Percentiles rank a stretch among this genome's conserved stretches.
Evolutionary conservation across 1,140 invertebrate species (phyloP).

Genomic region (Chelonus insularis): DNA sequence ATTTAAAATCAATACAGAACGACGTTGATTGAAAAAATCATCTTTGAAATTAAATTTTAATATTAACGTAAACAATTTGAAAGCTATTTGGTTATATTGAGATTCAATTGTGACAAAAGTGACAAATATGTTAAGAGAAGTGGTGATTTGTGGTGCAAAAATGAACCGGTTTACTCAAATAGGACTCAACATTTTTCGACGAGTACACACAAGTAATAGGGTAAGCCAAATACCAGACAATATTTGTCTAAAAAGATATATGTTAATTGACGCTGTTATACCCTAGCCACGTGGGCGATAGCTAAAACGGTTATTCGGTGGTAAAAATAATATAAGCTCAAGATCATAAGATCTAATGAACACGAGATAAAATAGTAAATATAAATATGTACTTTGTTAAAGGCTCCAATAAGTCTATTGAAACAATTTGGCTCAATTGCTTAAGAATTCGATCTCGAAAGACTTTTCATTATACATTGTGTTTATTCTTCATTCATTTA

Average conservation of each 20-base stretch:
- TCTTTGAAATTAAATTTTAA: too few species aligned
- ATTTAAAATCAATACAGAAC: too few species aligned
- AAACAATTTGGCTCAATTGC: too few species aligned
- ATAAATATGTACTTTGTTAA: too few species aligned
- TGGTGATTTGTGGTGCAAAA: conserved; percentile 24
- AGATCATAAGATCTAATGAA: conserved; percentile 14
- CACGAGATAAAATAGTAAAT: neutral
- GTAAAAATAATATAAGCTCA: conserved; percentile 42
- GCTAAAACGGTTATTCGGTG: conserved; percentile 42
- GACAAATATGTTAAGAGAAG: conserved; percentile 35
- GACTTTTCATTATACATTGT: too few species aligned
- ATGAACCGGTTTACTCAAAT: conserved; percentile 37
- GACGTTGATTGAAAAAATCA: too few species aligned
- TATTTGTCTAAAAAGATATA: neutral
- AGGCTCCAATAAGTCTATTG: too few species aligned
- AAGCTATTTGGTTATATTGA: too few species aligned
- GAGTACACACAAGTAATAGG: conserved; percentile 36
- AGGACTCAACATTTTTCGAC: conserved; percentile 31
- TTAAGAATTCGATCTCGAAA: neutral
- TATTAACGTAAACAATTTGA: too few species aligned
- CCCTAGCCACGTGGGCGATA: conserved; percentile 40
- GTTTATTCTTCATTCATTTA: too few species aligned
- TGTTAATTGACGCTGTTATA: conserved; percentile 10
- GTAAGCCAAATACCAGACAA: conserved; percentile 29
- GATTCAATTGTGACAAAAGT: too few species aligned